A percentile compares a stretch with the other conserved stretches of the same genome.
Conservation (phyloP, 1,140 invertebrate genomes). For the Orchestia grillus region DNA sequence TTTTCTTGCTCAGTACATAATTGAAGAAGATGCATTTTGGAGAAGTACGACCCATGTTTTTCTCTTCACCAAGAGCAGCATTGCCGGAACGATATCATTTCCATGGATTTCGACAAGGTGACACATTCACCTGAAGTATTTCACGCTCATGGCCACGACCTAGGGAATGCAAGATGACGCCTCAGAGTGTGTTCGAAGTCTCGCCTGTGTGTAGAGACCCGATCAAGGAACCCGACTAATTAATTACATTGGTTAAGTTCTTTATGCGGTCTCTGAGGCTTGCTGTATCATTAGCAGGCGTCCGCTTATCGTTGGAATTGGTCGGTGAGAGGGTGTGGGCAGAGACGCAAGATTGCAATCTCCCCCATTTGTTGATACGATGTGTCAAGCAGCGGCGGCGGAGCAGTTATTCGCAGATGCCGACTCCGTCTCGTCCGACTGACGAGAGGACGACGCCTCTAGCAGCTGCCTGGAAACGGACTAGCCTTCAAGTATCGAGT, state of each 20-base stretch:
- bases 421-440: not conserved
- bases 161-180: not conserved
- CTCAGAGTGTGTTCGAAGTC: not conserved
- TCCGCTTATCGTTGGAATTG: constrained; percentile 44
- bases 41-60: not conserved
- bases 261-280: constrained; percentile 34
- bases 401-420: not conserved
- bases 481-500: not conserved
- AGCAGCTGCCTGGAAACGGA: not conserved
- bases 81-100: not conserved
- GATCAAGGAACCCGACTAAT: constrained; percentile 29
- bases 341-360: constrained; percentile 43
- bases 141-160: not conserved
- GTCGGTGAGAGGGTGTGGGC: constrained; percentile 43
- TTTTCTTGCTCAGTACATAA: too few species aligned
- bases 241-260: constrained; percentile 51
- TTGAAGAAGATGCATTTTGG: too few species aligned
- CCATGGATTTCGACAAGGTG: not conserved
- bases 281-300: constrained; percentile 28
- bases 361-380: constrained; percentile 31
- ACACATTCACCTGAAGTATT: not conserved
- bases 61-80: not conserved
- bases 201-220: not conserved
- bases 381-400: constrained; percentile 11
- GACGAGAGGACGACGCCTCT: not conserved